Evolutionary conservation across 2,888 invertebrate genomes (phyloP).

Genomic region (Sepioteuthis lessoniana): DNA sequence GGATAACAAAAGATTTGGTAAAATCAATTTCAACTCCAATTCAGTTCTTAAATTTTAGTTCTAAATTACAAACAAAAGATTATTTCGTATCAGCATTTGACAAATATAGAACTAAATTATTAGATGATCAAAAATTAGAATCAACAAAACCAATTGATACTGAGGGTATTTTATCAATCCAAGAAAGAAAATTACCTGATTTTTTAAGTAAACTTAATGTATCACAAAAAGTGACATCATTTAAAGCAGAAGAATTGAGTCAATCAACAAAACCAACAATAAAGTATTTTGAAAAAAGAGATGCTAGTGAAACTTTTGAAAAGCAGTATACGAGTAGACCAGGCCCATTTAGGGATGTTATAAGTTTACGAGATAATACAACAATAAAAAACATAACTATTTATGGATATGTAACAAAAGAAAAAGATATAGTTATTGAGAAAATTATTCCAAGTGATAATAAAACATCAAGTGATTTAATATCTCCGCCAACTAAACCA

Average conservation of each 20-base stretch:
- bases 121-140: neutral
- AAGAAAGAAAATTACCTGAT: neutral
- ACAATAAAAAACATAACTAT: neutral
- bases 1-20: neutral
- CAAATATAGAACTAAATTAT: conserved; percentile 21
- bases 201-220: neutral
- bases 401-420: conserved; percentile 16
- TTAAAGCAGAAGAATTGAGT: neutral
- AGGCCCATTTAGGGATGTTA: neutral
- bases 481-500: neutral
- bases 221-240: neutral
- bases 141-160: too few relatives aligned
- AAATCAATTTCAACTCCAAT: neutral
- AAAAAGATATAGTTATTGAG: neutral
- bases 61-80: neutral
- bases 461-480: neutral
- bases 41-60: neutral
- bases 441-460: neutral
- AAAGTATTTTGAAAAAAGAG: conserved; percentile 44
- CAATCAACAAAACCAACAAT: conserved; percentile 34
- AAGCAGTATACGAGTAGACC: neutral
- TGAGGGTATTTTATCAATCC: neutral
- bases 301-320: conserved; percentile 37
- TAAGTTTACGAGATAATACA: neutral
- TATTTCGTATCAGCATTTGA: neutral